phyloP scores from a whole-genome alignment of 2,113 vertebrate species.

The rabbit (Oryctolagus cuniculus) region mOryCun1.1 NC_091434.1:53797001-53797500 shows the following conservation, averaged over 20 bases:
- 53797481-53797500: background rate
- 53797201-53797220: too few species aligned
- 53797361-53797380: too few species aligned
- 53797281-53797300: too few species aligned
- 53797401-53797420: background rate
- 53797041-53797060: background rate
- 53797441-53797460: too few species aligned
- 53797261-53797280: too few species aligned
- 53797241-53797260: too few species aligned
- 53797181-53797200: too few species aligned
- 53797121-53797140: background rate
- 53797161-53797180: background rate
- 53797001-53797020: background rate
- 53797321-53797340: too few species aligned
- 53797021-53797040: background rate
- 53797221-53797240: too few species aligned
- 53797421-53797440: too few species aligned
- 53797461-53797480: background rate
- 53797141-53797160: background rate
- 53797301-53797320: too few species aligned
- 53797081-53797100: background rate
- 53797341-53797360: too few species aligned
- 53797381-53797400: background rate
- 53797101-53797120: background rate
- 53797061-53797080: background rate